Evolutionary conservation across 2,888 invertebrate genomes (phyloP).

Genomic region (Tholera decimalis): DNA sequence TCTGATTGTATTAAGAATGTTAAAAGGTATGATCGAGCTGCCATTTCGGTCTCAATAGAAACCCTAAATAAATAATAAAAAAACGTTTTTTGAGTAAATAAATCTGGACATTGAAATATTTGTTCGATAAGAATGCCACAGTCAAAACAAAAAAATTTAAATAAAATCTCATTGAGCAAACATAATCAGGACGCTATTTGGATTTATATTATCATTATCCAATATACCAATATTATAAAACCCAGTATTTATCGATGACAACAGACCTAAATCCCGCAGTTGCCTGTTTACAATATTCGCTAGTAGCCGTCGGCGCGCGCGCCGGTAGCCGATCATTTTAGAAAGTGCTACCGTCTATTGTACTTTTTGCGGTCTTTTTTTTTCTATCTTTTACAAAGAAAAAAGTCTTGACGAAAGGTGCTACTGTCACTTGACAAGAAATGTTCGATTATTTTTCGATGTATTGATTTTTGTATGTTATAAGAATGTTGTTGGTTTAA

Average conservation of each 20-base stretch:
- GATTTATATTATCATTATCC: background rate
- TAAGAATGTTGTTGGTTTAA: background rate
- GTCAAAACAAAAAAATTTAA: background rate
- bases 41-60: no score
- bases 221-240: constrained; percentile 3
- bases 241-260: constrained; percentile 24
- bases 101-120: background rate
- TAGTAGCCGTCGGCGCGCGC: constrained; percentile 57
- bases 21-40: no score
- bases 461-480: constrained; percentile 17
- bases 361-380: constrained; percentile 67
- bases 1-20: no score
- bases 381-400: constrained; percentile 65
- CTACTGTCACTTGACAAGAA: constrained; percentile 70
- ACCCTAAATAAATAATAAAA: no score
- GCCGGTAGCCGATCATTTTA: constrained; percentile 73
- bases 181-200: background rate
- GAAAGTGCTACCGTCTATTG: constrained; percentile 81
- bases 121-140: background rate
- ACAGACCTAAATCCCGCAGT: constrained; percentile 28
- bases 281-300: constrained; percentile 61
- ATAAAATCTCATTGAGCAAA: no score
- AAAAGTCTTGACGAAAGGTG: constrained; percentile 81
- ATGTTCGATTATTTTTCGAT: constrained; percentile 62
- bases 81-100: background rate